Evolutionary conservation across 2,888 invertebrate species (phyloP), one percentile per base, ranked within the genome.

Genomic region (Acrobasis consociella): DNA sequence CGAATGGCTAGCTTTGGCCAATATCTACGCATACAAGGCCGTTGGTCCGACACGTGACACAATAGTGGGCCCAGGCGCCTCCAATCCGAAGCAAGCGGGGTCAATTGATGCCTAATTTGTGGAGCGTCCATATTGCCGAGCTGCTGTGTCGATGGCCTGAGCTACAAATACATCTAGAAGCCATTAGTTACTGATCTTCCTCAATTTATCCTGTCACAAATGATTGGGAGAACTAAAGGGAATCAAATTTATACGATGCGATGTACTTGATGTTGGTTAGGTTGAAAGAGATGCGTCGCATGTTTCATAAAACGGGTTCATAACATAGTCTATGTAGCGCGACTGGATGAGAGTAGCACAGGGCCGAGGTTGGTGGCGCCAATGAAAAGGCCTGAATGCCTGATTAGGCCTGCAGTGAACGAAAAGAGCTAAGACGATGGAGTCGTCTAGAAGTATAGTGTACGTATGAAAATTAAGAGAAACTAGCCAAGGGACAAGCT

Each of bases 71-170:
- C 42, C 65, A 74, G 81, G 79, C 80, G 81, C 78, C 77, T 83
- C 74, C 81, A 80, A 80, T 81, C 73, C 78, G 70, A 69, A 66
- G 74, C 73, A 80, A 73, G 77, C 72, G 77, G 82, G 89, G 89
- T 90, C 88, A 91, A 91, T 89, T 91, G 88, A 75, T 76, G 80
- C 77, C 80, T 88, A 91, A 90, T 90, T 69, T 87, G 85, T 82
- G 73, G 74, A 79, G 77, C 75, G n/a, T 1, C 46, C 46, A 11
- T n/a, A n/a, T 7, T n/a, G 46, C 46, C 42, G 42, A 66, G 63
- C 52, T 59, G 66, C 65, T 73, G 73, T 71, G 85, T 82, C 85
- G 83, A 80, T 83, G 83, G 74, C 85, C 86, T 78, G 75, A 71
- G 72, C 73, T 75, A 73, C 72, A 70, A 77, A 77, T 77, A 73